These are phyloP conservation scores for Axis porcinus DNA, from an alignment of 2,113 vertebrate species.

Conservation along the genomic window DNA sequence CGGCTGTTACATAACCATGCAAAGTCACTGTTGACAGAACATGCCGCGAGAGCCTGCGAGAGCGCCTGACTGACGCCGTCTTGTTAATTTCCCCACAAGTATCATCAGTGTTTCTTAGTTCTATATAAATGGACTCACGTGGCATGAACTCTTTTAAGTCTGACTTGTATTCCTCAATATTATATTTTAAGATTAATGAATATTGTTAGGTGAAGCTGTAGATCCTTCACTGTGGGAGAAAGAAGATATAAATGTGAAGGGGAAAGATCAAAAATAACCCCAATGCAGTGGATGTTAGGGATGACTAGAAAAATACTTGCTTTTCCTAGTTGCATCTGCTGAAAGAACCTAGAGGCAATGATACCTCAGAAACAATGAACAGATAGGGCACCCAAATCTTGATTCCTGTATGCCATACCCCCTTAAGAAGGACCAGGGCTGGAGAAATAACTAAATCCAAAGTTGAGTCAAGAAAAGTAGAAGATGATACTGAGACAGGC, in stretches of 20 bases:
- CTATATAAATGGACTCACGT: neutral
- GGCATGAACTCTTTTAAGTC: neutral
- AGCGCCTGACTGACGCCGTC: rapidly evolving
- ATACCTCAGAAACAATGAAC: neutral
- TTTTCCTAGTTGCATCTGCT: neutral
- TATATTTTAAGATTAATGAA: neutral
- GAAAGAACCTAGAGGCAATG: neutral
- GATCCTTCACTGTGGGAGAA: neutral
- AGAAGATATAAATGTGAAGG: neutral
- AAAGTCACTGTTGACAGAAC: neutral
- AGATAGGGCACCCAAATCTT: neutral
- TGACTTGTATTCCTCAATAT: neutral
- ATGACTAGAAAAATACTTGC: neutral
- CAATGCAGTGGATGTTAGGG: neutral
- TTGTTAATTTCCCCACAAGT: neutral
- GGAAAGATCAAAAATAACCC: neutral
- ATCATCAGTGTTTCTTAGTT: neutral
- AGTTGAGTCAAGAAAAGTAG: neutral
- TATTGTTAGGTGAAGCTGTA: neutral
- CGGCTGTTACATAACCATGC: neutral
- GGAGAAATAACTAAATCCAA: neutral
- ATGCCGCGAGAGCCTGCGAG: rapidly evolving
- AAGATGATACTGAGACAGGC: neutral
- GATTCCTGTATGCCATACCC: neutral
- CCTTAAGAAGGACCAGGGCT: neutral